phyloP scores from a whole-genome alignment of 2,113 vertebrate genomes.

The Ctenodactylus gundi region DNA sequence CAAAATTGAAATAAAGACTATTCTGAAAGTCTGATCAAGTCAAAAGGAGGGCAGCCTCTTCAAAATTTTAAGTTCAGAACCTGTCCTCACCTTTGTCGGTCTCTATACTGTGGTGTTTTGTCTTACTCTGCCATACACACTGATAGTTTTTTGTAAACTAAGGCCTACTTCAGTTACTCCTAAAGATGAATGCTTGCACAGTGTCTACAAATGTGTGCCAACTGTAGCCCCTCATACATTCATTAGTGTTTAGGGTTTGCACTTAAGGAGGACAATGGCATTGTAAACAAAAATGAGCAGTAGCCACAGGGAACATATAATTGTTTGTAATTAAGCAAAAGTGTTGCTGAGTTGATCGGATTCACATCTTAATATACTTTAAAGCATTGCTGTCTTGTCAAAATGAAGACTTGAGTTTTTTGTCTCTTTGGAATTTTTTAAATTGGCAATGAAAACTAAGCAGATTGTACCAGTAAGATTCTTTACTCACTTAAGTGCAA shows the following conservation, averaged over 20 bases:
- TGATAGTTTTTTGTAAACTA: conserved; percentile 73
- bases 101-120: conserved; percentile 59
- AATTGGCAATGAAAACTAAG: conserved; percentile 78
- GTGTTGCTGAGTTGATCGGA: conserved; percentile 80
- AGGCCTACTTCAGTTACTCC: conserved; percentile 74
- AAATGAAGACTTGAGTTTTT: conserved; percentile 78
- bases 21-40: conserved; percentile 4
- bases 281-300: conserved; percentile 79
- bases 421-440: conserved; percentile 65
- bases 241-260: conserved; percentile 74
- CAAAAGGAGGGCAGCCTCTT: neutral
- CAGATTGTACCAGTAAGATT: conserved; percentile 79
- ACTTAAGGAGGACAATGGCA: conserved; percentile 79
- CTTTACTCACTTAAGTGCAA: conserved; percentile 81
- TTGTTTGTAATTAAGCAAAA: conserved; percentile 82
- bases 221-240: conserved; percentile 62
- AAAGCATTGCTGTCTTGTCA: conserved; percentile 72
- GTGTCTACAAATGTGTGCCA: conserved; percentile 75
- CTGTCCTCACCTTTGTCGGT: conserved; percentile 56
- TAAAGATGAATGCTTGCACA: conserved; percentile 77
- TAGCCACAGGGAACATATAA: conserved; percentile 82
- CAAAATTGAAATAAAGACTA: conserved; percentile 12
- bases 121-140: conserved; percentile 58
- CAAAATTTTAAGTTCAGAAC: neutral
- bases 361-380: conserved; percentile 74